Conservation (phyloP, 2,797 vertebrate species). For the Rallus crepitans region DNA sequence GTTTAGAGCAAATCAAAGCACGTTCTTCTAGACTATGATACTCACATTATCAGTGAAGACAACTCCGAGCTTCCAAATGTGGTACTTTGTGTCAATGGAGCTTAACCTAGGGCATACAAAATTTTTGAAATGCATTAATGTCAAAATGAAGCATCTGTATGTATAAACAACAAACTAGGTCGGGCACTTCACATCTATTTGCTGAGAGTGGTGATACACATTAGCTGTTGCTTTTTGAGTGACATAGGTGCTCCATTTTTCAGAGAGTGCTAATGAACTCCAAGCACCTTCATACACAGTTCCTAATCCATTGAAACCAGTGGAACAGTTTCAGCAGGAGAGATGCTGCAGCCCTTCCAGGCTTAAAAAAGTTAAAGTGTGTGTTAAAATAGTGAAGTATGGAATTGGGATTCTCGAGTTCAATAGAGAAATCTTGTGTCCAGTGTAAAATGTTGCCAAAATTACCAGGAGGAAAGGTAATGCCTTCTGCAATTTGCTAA, state of each 20-base stretch:
- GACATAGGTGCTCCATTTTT: neutral
- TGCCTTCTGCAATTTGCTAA: neutral
- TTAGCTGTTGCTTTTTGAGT: neutral
- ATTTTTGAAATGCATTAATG: constrained; percentile 13
- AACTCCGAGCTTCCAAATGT: constrained; percentile 97
- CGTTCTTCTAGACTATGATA: constrained; percentile 42
- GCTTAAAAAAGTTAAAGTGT: neutral
- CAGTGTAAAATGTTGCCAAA: neutral
- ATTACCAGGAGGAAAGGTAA: neutral
- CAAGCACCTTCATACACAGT: neutral
- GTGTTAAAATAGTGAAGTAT: neutral
- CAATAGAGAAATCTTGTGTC: neutral
- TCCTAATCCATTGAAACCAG: neutral
- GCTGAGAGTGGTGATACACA: neutral
- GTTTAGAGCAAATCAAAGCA: neutral
- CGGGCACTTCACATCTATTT: neutral
- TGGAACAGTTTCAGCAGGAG: neutral
- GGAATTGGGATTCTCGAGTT: neutral
- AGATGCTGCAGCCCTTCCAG: neutral
- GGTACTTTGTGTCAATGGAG: constrained; percentile 97
- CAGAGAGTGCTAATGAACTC: neutral
- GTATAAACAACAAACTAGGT: neutral
- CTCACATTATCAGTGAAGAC: constrained; percentile 99
- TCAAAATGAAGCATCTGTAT: neutral
- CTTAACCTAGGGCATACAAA: constrained; percentile 87